These are phyloP conservation scores for Polydrusus cervinus DNA, from an alignment of 2,888 invertebrate species.

Conservation along the genomic window DNA sequence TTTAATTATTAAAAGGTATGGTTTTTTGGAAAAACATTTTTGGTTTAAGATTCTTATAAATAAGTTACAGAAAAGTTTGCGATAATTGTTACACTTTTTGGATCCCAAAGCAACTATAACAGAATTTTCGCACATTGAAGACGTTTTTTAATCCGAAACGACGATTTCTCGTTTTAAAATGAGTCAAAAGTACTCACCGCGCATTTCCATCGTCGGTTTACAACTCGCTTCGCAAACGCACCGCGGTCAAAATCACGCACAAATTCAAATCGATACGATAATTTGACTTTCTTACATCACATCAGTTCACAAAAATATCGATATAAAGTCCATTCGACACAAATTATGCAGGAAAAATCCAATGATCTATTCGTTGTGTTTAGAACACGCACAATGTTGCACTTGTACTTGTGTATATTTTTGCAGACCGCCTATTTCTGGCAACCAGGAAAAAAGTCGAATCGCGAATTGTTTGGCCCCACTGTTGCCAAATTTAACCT, in stretches of 20 bases:
- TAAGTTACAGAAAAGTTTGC: no score
- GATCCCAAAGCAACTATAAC: no score
- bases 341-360: constrained; percentile 33
- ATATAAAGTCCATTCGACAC: constrained; percentile 30
- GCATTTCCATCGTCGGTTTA: constrained; percentile 67
- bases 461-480: constrained; percentile 49
- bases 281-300: constrained; percentile 6
- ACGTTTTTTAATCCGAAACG: no score
- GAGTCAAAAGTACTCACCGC: constrained; percentile 64
- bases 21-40: no score
- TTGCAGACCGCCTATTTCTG: constrained; percentile 70
- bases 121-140: no score
- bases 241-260: constrained; percentile 45
- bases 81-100: no score
- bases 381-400: constrained; percentile 56
- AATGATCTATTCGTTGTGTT: constrained; percentile 30
- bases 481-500: constrained; percentile 49
- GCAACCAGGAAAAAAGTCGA: constrained; percentile 71
- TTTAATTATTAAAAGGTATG: no score
- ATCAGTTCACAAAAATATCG: neutral
- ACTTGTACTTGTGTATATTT: constrained; percentile 62
- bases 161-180: neutral
- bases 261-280: constrained; percentile 25
- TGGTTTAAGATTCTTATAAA: no score
- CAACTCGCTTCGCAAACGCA: constrained; percentile 52